These are phyloP conservation scores for Onychomys arenicola DNA, from an alignment of 2,797 vertebrate genomes.

Conservation along the genomic window DNA sequence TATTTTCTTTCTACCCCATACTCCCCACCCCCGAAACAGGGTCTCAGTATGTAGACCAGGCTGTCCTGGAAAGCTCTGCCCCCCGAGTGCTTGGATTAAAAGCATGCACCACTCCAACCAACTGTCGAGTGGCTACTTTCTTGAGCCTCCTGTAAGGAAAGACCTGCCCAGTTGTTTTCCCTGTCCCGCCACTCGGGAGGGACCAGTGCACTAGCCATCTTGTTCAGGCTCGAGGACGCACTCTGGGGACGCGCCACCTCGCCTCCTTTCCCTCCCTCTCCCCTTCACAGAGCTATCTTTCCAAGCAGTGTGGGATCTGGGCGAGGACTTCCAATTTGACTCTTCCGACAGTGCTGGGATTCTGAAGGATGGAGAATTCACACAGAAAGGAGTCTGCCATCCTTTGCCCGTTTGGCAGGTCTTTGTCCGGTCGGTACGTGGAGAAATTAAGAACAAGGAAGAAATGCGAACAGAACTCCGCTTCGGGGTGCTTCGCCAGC, in stretches of 20 bases:
- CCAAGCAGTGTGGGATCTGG: neutral
- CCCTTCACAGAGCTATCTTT: neutral
- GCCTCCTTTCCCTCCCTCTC: neutral
- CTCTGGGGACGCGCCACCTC: neutral
- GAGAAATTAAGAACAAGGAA: neutral
- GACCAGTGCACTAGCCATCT: neutral
- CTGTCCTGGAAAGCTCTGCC: neutral
- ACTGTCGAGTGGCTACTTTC: neutral
- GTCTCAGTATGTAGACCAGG: neutral
- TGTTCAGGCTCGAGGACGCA: neutral
- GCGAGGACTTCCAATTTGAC: slow-evolving; percentile 70
- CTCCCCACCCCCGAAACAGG: neutral
- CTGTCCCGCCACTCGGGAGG: neutral
- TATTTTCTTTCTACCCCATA: neutral
- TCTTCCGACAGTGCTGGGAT: neutral
- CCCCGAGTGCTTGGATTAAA: neutral
- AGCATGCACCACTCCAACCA: neutral
- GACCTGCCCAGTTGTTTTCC: neutral
- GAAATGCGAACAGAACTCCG: slow-evolving; percentile 45
- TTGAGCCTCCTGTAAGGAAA: neutral
- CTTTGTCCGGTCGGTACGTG: neutral
- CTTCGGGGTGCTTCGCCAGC: neutral
- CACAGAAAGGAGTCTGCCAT: slow-evolving; percentile 8
- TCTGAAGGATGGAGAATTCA: neutral
- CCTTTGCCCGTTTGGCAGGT: neutral